A percentile compares a stretch with the other conserved stretches of the same genome.
Conservation (phyloP, 2,113 vertebrate genomes). For the Columba janthina region DNA sequence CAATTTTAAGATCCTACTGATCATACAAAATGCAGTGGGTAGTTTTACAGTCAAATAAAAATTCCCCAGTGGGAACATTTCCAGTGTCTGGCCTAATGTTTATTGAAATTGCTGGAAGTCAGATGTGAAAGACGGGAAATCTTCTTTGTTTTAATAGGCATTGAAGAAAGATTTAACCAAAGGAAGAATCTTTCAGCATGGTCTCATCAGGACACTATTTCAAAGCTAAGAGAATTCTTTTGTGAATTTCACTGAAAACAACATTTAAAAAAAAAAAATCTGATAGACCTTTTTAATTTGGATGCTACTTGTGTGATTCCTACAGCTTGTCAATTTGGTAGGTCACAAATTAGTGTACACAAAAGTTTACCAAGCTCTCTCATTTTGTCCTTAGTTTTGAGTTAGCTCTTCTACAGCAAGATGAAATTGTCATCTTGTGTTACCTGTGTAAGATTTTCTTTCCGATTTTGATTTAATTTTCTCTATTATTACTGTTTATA, state of each 20-base stretch:
- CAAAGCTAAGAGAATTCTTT: background rate
- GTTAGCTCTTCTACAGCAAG: background rate
- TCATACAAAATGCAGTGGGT: background rate
- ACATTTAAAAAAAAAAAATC: accelerated
- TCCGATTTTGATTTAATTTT: background rate
- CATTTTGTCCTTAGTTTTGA: background rate
- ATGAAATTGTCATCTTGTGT: background rate
- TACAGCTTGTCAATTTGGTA: background rate
- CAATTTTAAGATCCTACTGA: background rate
- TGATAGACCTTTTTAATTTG: background rate
- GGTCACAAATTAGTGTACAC: background rate
- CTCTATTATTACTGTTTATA: background rate
- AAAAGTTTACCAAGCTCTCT: background rate
- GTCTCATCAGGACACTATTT: background rate
- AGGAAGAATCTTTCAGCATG: background rate
- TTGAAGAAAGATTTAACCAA: background rate
- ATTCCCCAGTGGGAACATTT: background rate
- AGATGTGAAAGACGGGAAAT: background rate
- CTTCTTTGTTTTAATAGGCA: background rate
- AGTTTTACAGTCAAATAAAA: background rate
- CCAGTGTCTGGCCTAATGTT: background rate
- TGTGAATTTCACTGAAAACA: background rate
- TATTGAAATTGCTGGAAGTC: background rate
- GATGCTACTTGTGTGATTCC: background rate
- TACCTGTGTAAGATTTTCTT: background rate